phyloP scores from a whole-genome alignment of 2,797 vertebrate genomes.

The Falco berigora region DNA sequence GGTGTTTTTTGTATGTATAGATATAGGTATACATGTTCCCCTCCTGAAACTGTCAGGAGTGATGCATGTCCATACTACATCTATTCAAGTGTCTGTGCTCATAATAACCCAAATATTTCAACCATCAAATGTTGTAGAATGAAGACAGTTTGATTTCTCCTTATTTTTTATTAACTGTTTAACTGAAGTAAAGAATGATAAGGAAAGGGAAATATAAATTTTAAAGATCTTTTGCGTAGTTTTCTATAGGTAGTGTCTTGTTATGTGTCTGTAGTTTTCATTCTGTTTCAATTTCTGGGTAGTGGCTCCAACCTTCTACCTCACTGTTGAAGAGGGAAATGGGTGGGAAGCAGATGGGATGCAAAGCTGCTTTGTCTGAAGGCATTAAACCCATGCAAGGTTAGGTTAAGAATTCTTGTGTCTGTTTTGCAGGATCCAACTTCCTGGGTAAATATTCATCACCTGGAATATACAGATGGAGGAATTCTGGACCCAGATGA shows the following conservation, averaged over 20 bases:
- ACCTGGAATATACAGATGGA: slow-evolving; percentile 94
- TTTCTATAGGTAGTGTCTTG: neutral
- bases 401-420: neutral
- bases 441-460: slow-evolving; percentile 90
- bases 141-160: neutral
- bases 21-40: accelerated
- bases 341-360: neutral
- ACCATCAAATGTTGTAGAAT: neutral
- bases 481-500: slow-evolving; percentile 96
- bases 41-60: neutral
- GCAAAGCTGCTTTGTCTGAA: neutral
- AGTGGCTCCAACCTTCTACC: neutral
- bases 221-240: neutral
- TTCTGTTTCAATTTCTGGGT: neutral
- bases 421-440: slow-evolving; percentile 79
- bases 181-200: neutral
- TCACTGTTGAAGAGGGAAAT: neutral
- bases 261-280: neutral
- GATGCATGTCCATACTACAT: neutral
- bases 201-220: neutral
- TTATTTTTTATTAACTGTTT: neutral
- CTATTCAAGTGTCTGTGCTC: neutral
- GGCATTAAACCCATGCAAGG: neutral
- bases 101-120: neutral
- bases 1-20: neutral